Evolutionary conservation across 2,888 invertebrate species (phyloP).

Genomic region (Aphodius granarius): DNA sequence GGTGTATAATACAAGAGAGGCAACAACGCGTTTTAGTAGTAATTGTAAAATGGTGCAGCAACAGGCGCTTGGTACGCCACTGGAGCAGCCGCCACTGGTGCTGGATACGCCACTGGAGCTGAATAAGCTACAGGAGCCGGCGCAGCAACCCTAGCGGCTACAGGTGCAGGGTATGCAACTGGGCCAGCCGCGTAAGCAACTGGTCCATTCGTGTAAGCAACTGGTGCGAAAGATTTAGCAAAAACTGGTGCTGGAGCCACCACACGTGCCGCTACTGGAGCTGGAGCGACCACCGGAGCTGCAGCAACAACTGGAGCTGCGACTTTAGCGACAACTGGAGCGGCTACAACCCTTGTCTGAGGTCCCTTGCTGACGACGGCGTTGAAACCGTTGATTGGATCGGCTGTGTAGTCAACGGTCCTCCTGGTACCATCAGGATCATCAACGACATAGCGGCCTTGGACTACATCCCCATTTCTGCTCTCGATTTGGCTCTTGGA

Average conservation of each 20-base stretch:
- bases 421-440: conserved; percentile 66
- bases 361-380: conserved; percentile 60
- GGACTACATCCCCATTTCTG: conserved; percentile 65
- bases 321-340: conserved; percentile 47
- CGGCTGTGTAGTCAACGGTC: conserved; percentile 64
- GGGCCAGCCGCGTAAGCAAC: conserved; percentile 44
- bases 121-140: conserved; percentile 16
- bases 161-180: conserved; percentile 33
- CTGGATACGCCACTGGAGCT: conserved; percentile 13
- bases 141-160: conserved; percentile 3
- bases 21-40: background rate
- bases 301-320: conserved; percentile 25
- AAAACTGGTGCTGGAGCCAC: conserved; percentile 31
- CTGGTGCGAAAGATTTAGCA: conserved; percentile 44
- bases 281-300: conserved; percentile 14
- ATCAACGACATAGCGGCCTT: conserved; percentile 60
- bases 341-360: conserved; percentile 48
- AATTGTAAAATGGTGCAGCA: conserved; percentile 2
- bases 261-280: conserved; percentile 45
- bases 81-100: conserved; percentile 11
- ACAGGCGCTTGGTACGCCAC: conserved; percentile 7
- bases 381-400: conserved; percentile 59
- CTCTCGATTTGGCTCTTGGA: conserved; percentile 64
- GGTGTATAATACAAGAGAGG: background rate
- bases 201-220: conserved; percentile 50